Base-by-base conservation (phyloP, 2,888 invertebrate genomes). In the Electrophaes corylata region DNA sequence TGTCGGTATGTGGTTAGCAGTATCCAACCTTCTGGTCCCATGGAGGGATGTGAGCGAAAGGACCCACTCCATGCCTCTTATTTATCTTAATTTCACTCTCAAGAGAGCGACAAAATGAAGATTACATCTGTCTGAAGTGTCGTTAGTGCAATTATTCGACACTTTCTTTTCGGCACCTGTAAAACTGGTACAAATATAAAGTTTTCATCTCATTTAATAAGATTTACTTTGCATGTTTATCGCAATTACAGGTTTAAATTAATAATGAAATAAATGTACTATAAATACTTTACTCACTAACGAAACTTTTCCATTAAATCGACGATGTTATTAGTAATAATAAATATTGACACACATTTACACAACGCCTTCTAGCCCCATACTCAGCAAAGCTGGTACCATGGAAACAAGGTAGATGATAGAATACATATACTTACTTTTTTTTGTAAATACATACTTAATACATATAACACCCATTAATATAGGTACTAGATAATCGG, bases 41-140 rank as follows among this genome's bases (percentile, higher is more conserved):
- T 44, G 58, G 62, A 69, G 68, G 68, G 73, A 78, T 70, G 72
- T 70, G 71, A 81, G 83, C 83, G 83, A 85, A 87, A 88, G 88
- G 88, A 85, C 83, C 86, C 81, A 83, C 83, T 88, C 79, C 83
- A 82, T 84, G 79, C 78, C 81, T 84, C 86, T 85, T 88, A 86
- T 88, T 87, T 88, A 88, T 89, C 86, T 88, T 88, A 86, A 89
- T 89, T 88, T 88, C 77, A 80, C 82, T 83, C 80, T 73, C 78
- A 70, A 77, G 79, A 86, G 83, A 82, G 79, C 86, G 86, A 84
- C 86, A 86, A 86, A 60, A 85, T 84, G 80, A 75, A 80, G 74
- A 83, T 84, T 81, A 83, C 76, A 75, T 74, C 73, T 75, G 78
- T 79, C 73, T 78, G 83, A 81, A 76, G 72, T 77, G 78, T 76